These are phyloP conservation scores for Calameuta pallipes DNA, from an alignment of 2,888 invertebrate species.

Conservation along the genomic window DNA sequence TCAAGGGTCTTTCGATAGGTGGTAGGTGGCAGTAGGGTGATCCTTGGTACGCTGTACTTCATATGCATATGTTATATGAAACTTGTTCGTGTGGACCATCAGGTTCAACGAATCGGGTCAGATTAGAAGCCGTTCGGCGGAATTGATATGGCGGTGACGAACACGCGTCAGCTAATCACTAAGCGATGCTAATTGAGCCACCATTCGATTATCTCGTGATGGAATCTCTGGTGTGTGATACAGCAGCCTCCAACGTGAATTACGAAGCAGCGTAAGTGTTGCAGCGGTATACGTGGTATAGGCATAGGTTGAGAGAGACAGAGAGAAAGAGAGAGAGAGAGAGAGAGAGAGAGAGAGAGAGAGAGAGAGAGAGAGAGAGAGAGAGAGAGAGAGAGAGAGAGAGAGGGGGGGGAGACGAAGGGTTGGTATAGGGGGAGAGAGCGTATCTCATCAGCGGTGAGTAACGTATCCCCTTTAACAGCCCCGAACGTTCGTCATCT, in stretches of 20 bases:
- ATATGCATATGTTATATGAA: neutral
- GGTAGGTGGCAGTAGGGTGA: neutral
- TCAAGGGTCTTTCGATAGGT: neutral
- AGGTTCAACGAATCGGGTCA: neutral
- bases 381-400: too few species aligned
- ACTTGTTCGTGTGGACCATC: neutral
- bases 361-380: too few species aligned
- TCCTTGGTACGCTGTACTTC: too few species aligned
- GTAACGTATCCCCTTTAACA: neutral
- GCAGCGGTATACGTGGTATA: slow-evolving; percentile 10
- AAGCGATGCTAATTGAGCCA: slow-evolving; percentile 57
- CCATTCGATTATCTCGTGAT: slow-evolving; percentile 59
- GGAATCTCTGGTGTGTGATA: slow-evolving; percentile 44
- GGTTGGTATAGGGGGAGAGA: neutral
- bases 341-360: too few species aligned
- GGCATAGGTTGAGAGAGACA: neutral
- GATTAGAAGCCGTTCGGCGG: slow-evolving; percentile 22
- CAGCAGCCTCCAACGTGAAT: slow-evolving; percentile 18
- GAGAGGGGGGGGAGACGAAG: neutral
- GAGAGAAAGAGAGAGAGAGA: too few species aligned
- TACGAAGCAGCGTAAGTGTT: slow-evolving; percentile 30
- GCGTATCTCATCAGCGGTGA: neutral
- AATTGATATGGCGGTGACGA: slow-evolving; percentile 21
- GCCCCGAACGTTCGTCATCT: slow-evolving; percentile 9
- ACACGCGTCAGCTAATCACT: slow-evolving; percentile 52